These are phyloP conservation scores for Choloepus didactylus DNA, from an alignment of 2,797 vertebrate species.

Conservation along the genomic window DNA sequence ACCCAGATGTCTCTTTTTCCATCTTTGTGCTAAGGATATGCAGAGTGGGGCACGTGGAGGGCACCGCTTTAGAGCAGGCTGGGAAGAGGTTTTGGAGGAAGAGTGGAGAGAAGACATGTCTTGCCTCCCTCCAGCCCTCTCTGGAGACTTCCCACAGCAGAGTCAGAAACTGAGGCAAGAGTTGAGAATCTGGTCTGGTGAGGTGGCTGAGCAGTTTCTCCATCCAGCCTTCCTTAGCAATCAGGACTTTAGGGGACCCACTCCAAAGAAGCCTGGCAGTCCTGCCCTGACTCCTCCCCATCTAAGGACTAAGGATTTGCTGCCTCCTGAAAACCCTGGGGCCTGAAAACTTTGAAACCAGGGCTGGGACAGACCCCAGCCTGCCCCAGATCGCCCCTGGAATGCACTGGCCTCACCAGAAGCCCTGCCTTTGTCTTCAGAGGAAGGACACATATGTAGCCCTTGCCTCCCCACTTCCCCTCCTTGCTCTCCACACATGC, in stretches of 20 bases:
- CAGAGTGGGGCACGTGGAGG: not conserved
- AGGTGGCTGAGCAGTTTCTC: not conserved
- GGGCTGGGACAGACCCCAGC: not conserved
- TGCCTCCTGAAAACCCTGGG: constrained; percentile 25
- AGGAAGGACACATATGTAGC: not conserved
- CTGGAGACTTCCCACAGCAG: not conserved
- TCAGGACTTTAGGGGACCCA: not conserved
- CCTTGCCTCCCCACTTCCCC: not conserved
- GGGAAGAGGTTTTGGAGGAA: not conserved
- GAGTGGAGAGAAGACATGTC: not conserved
- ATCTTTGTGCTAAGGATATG: not conserved
- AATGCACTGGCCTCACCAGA: not conserved
- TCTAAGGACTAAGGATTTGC: not conserved
- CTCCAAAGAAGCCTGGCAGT: not conserved
- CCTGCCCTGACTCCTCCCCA: not conserved
- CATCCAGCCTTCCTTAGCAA: not conserved
- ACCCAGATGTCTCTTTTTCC: not conserved
- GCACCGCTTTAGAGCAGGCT: not conserved
- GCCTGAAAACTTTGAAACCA: not conserved
- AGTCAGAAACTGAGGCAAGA: not conserved
- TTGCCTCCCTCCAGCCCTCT: not conserved
- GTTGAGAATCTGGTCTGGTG: too few relatives aligned
- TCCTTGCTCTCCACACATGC: not conserved
- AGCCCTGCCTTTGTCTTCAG: not conserved
- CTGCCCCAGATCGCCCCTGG: not conserved